These are phyloP conservation scores for Channa argus DNA, from an alignment of 2,113 vertebrate genomes.

Conservation along the genomic window DNA sequence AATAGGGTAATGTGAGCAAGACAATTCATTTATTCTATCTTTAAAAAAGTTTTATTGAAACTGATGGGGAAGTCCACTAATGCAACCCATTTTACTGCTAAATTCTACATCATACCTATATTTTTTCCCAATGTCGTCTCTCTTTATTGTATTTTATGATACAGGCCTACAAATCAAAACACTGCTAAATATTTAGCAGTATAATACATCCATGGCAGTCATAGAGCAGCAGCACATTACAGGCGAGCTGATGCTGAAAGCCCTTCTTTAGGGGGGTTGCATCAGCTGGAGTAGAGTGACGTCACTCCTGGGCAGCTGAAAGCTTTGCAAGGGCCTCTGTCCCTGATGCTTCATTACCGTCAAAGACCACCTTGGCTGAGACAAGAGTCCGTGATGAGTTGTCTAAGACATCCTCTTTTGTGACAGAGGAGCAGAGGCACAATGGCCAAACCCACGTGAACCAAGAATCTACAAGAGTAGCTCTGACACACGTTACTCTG, in stretches of 20 bases:
- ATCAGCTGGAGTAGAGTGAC: slow-evolving; percentile 62
- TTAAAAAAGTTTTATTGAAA: not conserved
- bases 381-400: slow-evolving; percentile 20
- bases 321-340: slow-evolving; percentile 18
- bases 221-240: slow-evolving; percentile 28
- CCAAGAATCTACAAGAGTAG: not conserved
- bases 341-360: slow-evolving; percentile 46
- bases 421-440: slow-evolving; percentile 12
- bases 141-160: not conserved
- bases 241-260: slow-evolving; percentile 37
- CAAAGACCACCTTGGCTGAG: slow-evolving; percentile 41
- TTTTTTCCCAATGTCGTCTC: slow-evolving; percentile 1
- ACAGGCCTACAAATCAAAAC: slow-evolving; percentile 9
- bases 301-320: slow-evolving; percentile 54
- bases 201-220: slow-evolving; percentile 35
- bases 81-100: not conserved
- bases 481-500: not conserved
- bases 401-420: slow-evolving; percentile 12
- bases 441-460: not conserved
- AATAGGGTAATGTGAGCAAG: slow-evolving; percentile 7
- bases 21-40: too few relatives aligned
- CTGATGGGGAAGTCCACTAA: not conserved
- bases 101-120: not conserved
- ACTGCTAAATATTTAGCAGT: slow-evolving; percentile 7
- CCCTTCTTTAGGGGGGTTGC: slow-evolving; percentile 59